A percentile compares a stretch with the other conserved stretches of the same genome.
Conservation (phyloP, 2,797 vertebrate genomes). For the Falco peregrinus region DNA sequence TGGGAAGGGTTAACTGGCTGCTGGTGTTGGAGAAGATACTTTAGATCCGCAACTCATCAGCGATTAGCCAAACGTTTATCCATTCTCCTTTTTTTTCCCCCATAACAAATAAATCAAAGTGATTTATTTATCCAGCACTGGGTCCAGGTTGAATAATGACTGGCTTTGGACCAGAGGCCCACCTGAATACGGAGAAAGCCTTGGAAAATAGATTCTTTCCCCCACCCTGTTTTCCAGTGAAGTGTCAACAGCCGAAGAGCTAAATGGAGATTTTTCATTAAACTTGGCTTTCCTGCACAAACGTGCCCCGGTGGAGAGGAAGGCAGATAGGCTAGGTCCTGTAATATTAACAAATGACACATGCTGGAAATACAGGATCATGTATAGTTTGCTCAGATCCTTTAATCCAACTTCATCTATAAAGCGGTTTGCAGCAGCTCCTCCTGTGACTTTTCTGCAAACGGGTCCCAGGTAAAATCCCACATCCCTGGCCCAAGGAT, state of each 20-base stretch:
- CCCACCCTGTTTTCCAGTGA: background rate
- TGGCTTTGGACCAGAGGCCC: background rate
- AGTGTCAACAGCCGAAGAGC: background rate
- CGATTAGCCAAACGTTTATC: background rate
- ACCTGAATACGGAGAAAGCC: background rate
- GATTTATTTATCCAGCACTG: background rate
- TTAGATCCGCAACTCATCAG: background rate
- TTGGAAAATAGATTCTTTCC: background rate
- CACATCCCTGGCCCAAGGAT: background rate
- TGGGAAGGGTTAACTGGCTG: background rate
- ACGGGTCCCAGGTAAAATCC: background rate
- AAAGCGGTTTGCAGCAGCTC: background rate
- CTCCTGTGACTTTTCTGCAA: background rate
- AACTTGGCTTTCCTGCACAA: background rate
- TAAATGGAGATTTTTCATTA: background rate
- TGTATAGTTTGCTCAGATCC: background rate
- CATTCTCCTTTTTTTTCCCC: background rate
- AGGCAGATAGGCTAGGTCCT: background rate
- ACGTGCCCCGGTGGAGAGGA: background rate
- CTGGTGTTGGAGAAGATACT: background rate
- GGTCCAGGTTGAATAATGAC: slow-evolving; percentile 10
- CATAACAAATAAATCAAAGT: slow-evolving; percentile 24
- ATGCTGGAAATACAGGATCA: background rate
- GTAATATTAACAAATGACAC: background rate
- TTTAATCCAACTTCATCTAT: background rate